Percentiles rank a stretch among this genome's conserved stretches.
phyloP scores from a whole-genome alignment of 2,888 invertebrate species.

The Byasa hedistus region DNA sequence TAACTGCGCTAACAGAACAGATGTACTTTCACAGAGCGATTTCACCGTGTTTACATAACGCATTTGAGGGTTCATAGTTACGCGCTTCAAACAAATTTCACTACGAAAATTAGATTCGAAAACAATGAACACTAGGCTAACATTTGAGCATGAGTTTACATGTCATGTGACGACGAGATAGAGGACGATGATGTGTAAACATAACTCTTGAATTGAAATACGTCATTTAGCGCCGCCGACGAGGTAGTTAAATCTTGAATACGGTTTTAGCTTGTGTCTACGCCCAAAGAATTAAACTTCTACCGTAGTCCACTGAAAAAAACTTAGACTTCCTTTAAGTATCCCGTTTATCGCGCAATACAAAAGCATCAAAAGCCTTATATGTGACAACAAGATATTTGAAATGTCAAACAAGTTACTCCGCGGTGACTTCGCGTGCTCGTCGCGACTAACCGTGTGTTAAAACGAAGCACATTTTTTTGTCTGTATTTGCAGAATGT shows the following conservation, averaged over 20 bases:
- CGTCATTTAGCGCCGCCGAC: background rate
- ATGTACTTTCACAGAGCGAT: constrained; percentile 59
- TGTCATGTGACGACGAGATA: too few species aligned
- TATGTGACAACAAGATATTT: constrained; percentile 32
- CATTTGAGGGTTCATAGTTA: constrained; percentile 19
- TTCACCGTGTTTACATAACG: constrained; percentile 46
- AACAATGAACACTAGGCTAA: background rate
- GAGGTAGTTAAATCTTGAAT: background rate
- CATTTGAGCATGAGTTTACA: too few species aligned
- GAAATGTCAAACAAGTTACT: constrained; percentile 33
- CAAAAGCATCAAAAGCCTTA: constrained; percentile 8
- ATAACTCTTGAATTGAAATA: too few species aligned
- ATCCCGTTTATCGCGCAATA: background rate
- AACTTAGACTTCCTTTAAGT: background rate
- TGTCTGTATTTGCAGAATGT: background rate
- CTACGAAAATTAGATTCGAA: constrained; percentile 1
- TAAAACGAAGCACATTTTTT: constrained; percentile 33
- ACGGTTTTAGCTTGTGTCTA: background rate
- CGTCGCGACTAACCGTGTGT: constrained; percentile 19
- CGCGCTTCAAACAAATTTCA: constrained; percentile 20
- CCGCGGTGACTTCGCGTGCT: constrained; percentile 19
- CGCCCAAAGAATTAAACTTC: background rate
- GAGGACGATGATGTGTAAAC: too few species aligned
- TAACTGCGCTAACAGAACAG: constrained; percentile 60
- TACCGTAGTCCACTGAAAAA: background rate